These are phyloP conservation scores for Helogale parvula DNA, from an alignment of 2,113 vertebrate species.

Conservation along the genomic window DNA sequence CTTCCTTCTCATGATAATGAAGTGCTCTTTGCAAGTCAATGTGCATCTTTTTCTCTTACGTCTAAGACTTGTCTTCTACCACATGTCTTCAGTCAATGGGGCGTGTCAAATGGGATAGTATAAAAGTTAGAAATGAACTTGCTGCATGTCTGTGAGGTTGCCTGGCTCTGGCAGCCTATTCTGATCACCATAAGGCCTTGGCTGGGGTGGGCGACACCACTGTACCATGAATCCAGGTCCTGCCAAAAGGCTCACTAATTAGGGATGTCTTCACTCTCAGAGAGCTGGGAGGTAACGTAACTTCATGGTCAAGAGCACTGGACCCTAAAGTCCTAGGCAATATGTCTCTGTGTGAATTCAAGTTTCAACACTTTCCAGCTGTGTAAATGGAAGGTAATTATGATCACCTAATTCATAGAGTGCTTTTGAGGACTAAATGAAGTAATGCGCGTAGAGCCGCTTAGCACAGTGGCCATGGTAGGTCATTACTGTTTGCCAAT, in stretches of 20 bases:
- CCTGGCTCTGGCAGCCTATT: conserved; percentile 1
- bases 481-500: conserved; percentile 58
- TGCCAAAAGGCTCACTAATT: not conserved
- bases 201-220: not conserved
- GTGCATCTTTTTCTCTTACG: not conserved
- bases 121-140: not conserved
- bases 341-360: conserved; percentile 35
- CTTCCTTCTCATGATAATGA: not conserved
- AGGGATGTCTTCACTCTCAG: not conserved
- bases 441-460: conserved; percentile 57
- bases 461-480: conserved; percentile 30
- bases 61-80: not conserved
- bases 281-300: not conserved
- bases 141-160: not conserved
- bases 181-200: not conserved
- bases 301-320: not conserved
- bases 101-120: not conserved
- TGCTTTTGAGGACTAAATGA: conserved; percentile 61
- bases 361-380: not conserved
- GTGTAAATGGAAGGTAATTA: conserved; percentile 7
- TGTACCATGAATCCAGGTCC: not conserved
- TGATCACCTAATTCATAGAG: conserved; percentile 40
- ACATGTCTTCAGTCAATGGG: not conserved
- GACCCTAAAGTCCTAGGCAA: not conserved
- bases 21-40: not conserved